Conservation (phyloP, 1,140 invertebrate genomes). For the Drosophila albomicans region DNA sequence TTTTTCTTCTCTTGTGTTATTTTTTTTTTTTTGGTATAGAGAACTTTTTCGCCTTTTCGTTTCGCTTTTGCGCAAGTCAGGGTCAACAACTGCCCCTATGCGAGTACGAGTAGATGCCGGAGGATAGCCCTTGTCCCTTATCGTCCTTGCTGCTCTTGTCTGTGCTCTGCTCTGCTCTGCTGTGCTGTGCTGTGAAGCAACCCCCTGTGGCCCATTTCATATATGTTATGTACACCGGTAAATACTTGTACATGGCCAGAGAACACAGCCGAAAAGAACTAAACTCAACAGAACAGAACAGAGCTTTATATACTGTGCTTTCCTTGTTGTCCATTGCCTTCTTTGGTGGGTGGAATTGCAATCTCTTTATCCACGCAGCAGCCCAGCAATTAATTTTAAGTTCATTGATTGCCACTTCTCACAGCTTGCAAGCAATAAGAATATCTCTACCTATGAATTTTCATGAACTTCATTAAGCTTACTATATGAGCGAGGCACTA, state of each 20-base stretch:
- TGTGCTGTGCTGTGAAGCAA: slow-evolving; percentile 23
- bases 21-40: slow-evolving; percentile 58
- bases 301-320: slow-evolving; percentile 7
- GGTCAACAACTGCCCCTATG: slow-evolving; percentile 76
- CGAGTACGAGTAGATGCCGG: slow-evolving; percentile 45
- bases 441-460: no score
- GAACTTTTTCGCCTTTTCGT: slow-evolving; percentile 49
- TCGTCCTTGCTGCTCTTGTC: slow-evolving; percentile 30
- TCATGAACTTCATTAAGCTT: no score
- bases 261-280: background rate
- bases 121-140: slow-evolving; percentile 24
- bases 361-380: background rate
- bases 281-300: background rate
- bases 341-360: background rate
- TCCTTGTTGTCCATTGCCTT: background rate
- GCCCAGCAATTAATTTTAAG: background rate
- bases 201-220: slow-evolving; percentile 55
- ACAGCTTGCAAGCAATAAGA: no score
- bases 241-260: slow-evolving; percentile 7
- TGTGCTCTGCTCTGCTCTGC: slow-evolving; percentile 3
- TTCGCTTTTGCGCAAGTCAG: slow-evolving; percentile 77
- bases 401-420: background rate
- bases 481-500: no score
- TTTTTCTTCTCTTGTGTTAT: slow-evolving; percentile 16
- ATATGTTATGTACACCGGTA: slow-evolving; percentile 39